These are phyloP conservation scores for Xiphorhynchus erythropygius DNA, from an alignment of 2,797 vertebrate species.

Conservation along the genomic window DNA sequence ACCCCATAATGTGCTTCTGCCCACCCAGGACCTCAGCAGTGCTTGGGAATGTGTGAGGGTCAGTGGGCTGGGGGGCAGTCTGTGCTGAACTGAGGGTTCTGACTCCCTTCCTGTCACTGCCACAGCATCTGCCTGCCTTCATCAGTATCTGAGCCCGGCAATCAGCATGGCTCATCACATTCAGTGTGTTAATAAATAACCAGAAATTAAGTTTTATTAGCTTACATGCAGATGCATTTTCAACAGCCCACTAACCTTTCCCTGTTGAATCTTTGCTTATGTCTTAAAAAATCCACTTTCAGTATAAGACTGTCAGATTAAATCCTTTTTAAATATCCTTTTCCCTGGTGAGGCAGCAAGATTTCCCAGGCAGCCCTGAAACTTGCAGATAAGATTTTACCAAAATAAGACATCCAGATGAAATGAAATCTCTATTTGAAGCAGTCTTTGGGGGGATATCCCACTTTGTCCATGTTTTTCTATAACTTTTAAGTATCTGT, in stretches of 20 bases:
- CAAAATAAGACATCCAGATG: not conserved
- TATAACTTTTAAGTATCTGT: not conserved
- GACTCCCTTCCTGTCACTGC: not conserved
- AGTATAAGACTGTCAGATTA: slow-evolving; percentile 21
- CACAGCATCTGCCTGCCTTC: not conserved
- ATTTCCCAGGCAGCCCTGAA: slow-evolving; percentile 39
- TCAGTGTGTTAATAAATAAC: not conserved
- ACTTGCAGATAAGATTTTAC: slow-evolving; percentile 34
- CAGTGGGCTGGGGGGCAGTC: not conserved
- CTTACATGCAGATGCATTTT: not conserved
- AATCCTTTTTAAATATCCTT: slow-evolving; percentile 63
- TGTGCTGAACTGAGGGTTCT: not conserved
- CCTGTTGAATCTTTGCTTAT: slow-evolving; percentile 18
- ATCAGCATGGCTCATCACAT: not conserved
- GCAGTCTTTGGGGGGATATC: slow-evolving; percentile 6
- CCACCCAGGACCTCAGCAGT: not conserved
- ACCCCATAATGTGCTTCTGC: rapidly evolving
- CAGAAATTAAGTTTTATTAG: slow-evolving; percentile 17
- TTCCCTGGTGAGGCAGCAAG: slow-evolving; percentile 35
- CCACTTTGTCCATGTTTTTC: not conserved
- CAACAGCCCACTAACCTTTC: slow-evolving; percentile 33
- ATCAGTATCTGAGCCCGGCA: not conserved
- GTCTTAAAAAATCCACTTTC: slow-evolving; percentile 48
- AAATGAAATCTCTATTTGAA: slow-evolving; percentile 4
- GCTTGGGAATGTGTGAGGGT: rapidly evolving